phyloP scores from a whole-genome alignment of 2,888 invertebrate genomes.

The Caenorhabditis becei region DNA sequence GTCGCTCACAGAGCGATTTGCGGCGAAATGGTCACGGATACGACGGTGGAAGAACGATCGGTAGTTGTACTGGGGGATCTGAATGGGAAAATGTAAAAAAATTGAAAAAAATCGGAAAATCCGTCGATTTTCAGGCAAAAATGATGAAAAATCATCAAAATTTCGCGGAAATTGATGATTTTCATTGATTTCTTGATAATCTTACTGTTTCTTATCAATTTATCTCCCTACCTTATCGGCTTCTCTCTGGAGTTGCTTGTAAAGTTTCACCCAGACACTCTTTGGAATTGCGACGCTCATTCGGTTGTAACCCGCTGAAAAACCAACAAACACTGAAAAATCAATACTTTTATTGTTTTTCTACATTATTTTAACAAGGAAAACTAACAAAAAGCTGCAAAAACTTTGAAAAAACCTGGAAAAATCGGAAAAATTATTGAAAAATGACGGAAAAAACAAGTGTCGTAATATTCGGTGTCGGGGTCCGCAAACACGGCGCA shows the following conservation, averaged over 20 bases:
- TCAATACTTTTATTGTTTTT: not conserved
- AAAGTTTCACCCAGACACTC: slow-evolving; percentile 75
- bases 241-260: slow-evolving; percentile 78
- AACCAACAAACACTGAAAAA: not conserved
- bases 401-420: not conserved
- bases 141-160: not conserved
- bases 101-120: not conserved
- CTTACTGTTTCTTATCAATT: slow-evolving; percentile 11
- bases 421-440: slow-evolving; percentile 8
- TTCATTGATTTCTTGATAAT: no score
- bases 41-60: slow-evolving; percentile 79
- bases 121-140: not conserved
- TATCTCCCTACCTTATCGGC: slow-evolving; percentile 71
- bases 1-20: slow-evolving; percentile 71
- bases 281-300: slow-evolving; percentile 69
- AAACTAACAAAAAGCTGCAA: not conserved
- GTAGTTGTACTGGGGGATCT: slow-evolving; percentile 81
- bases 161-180: not conserved
- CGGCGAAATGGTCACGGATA: slow-evolving; percentile 80
- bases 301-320: slow-evolving; percentile 21
- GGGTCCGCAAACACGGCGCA: slow-evolving; percentile 8
- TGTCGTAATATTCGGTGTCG: slow-evolving; percentile 27
- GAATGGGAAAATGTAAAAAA: slow-evolving; percentile 30
- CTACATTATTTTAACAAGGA: not conserved
- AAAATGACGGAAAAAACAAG: slow-evolving; percentile 16